phyloP scores from a whole-genome alignment of 2,888 invertebrate genomes.

The Listrodromus nycthemerus region DNA sequence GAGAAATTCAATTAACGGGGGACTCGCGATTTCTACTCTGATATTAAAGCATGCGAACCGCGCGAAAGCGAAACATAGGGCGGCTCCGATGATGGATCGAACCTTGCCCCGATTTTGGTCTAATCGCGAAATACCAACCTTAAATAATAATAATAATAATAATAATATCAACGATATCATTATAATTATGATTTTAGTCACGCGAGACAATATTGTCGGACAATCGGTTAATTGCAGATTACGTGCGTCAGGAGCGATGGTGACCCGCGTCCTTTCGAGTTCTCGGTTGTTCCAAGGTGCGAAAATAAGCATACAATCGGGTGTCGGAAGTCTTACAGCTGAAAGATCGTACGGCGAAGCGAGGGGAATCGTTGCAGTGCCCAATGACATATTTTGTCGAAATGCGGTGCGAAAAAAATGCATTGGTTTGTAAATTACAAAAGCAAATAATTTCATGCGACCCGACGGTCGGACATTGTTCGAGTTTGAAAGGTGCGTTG shows the following conservation, averaged over 20 bases:
- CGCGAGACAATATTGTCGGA: not conserved
- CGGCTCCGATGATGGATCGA: not conserved
- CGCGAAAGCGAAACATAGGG: not conserved
- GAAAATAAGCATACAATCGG: not conserved
- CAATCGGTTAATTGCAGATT: slow-evolving; percentile 2
- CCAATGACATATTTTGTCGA: not conserved
- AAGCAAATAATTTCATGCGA: not conserved
- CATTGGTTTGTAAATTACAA: not conserved
- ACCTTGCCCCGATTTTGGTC: slow-evolving; percentile 9
- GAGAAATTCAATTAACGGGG: slow-evolving; percentile 51
- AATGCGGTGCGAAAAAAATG: not conserved
- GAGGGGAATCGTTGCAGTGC: not conserved
- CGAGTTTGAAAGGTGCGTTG: slow-evolving; percentile 68
- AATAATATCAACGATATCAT: too few species aligned
- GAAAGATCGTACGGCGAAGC: not conserved
- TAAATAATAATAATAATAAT: not conserved
- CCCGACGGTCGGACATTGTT: not conserved
- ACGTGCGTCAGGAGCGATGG: slow-evolving; percentile 17
- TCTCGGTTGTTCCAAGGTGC: not conserved
- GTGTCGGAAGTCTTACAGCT: not conserved
- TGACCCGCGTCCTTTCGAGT: not conserved
- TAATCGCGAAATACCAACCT: slow-evolving; percentile 4
- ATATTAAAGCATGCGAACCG: slow-evolving; percentile 21
- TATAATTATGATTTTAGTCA: too few species aligned
- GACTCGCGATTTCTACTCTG: slow-evolving; percentile 21